These are phyloP conservation scores for Eupithecia vulgata DNA, from an alignment of 2,888 invertebrate genomes.

Conservation along the genomic window DNA sequence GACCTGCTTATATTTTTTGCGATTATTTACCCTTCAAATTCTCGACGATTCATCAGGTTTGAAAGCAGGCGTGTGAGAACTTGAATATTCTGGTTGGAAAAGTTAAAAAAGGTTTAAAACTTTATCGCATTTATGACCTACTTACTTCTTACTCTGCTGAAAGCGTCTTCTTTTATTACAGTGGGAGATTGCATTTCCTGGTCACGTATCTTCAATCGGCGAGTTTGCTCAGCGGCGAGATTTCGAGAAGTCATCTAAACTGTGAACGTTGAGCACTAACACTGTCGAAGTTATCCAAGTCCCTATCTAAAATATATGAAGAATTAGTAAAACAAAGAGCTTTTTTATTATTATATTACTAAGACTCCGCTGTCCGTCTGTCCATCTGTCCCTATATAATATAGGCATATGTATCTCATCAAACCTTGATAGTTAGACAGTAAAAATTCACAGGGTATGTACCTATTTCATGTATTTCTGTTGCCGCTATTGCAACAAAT, in stretches of 20 bases:
- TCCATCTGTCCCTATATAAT: too few species aligned
- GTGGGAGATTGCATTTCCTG: constrained; percentile 9
- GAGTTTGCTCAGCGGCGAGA: constrained; percentile 27
- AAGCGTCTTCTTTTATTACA: background rate
- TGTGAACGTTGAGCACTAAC: background rate
- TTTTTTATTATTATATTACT: too few species aligned
- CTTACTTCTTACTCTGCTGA: background rate
- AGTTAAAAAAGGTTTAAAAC: background rate
- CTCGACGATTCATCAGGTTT: background rate
- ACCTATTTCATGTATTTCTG: too few species aligned
- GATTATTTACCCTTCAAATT: background rate
- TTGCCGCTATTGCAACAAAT: too few species aligned
- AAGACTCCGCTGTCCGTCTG: too few species aligned
- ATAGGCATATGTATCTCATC: too few species aligned
- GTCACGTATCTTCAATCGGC: background rate
- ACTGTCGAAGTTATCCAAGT: background rate
- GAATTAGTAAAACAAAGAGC: too few species aligned
- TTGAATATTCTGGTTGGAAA: background rate
- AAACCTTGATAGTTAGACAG: too few species aligned
- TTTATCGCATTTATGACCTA: background rate
- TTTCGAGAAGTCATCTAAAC: constrained; percentile 42
- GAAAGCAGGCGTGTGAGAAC: background rate
- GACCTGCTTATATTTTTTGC: background rate
- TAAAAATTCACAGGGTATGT: too few species aligned
- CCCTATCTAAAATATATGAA: too few species aligned